Base-by-base conservation (phyloP, 2,888 invertebrate genomes). In the Stratiomys singularior region DNA sequence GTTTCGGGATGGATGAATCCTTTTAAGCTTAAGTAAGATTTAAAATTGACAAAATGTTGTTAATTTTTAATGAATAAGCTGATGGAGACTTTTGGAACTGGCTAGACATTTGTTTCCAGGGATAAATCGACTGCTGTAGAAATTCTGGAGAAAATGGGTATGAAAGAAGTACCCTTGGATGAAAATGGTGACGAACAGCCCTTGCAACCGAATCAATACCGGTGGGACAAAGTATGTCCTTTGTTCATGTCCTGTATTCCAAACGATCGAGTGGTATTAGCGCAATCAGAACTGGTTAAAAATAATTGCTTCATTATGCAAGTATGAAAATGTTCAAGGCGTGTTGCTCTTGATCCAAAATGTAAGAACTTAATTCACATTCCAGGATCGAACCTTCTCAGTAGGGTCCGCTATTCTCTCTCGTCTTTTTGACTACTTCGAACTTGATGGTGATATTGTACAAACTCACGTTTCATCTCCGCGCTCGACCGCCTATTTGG, bases 1-100 rank as follows among this genome's bases (percentile, higher is more conserved):
- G 91, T 94, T 1, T 93, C 93, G 0, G 94, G 94, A 80, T 95
- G 95, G 95, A 91, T 95, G 13, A 95, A 95, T 87, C 92, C 91
- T 0, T 92, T 91, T 81, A 91, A 92, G 85, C 88, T 92, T 2
- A 90, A 90, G 93, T 91, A 85, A 81, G 37, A n/a, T n/a, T n/a
- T n/a, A n/a, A n/a, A n/a, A n/a, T n/a, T n/a, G n/a, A n/a, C n/a
- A n/a, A n/a, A n/a, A n/a, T n/a, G n/a, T n/a, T n/a, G 15, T 58
- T n/a, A n/a, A n/a, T n/a, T n/a, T n/a, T n/a, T n/a, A n/a, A n/a
- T n/a, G n/a, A n/a, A 37, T 37, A 3, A 37, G 37, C 52, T 52
- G 52, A 46, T 11, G 9, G 46, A 46, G 46, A 13, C 9, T 37
- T 37, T 37, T 37, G 37, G 37, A 37, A 5, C 9, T 37, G 9